Conservation (phyloP, 2,888 invertebrate species). For the Dysmachus trigonus region DNA sequence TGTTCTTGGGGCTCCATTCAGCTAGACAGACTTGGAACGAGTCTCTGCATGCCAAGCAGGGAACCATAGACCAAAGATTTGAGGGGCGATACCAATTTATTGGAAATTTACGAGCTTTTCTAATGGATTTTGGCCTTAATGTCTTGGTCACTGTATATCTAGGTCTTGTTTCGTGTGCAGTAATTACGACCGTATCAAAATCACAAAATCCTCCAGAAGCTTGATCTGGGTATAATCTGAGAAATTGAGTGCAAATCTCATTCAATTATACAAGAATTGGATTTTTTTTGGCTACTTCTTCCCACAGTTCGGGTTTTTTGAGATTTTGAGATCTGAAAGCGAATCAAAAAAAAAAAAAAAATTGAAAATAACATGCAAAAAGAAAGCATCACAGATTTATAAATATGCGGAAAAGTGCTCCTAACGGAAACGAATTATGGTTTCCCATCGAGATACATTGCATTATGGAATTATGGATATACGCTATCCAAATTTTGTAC, state of each 20-base stretch:
- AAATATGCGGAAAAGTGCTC: neutral
- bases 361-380: neutral
- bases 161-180: neutral
- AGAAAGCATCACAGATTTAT: neutral
- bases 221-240: neutral
- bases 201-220: neutral
- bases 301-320: neutral
- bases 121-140: neutral
- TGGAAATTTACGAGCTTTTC: slow-evolving; percentile 28
- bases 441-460: neutral
- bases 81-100: slow-evolving; percentile 3
- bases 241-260: neutral
- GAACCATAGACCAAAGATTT: neutral
- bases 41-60: neutral
- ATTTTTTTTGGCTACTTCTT: neutral
- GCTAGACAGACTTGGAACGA: neutral
- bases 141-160: neutral
- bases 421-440: neutral
- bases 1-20: neutral
- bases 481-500: neutral
- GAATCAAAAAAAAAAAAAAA: neutral
- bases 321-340: neutral
- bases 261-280: neutral
- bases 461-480: neutral
- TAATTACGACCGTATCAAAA: neutral